Evolutionary conservation across 2,113 vertebrate genomes (phyloP), one percentile per base, ranked within the genome.

Genomic region (Coryphaenoides rupestris): DNA sequence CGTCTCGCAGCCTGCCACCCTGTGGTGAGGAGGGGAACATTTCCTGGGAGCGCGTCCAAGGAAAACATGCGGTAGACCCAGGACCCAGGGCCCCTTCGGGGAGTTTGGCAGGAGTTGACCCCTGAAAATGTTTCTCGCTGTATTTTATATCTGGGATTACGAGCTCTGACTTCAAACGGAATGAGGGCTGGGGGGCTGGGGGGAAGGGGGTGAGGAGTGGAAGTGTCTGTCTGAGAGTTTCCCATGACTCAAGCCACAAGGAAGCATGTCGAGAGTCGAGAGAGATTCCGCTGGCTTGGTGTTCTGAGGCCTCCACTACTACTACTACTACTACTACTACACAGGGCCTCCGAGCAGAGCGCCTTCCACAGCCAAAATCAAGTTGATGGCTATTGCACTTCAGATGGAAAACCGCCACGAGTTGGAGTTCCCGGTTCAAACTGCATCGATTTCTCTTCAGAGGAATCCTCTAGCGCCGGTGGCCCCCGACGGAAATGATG

Each of bases 1-100:
- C 66, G 56, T 62, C 71, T 81, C 82, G 79, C 79, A 83, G 68
- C 80, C 76, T 74, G 86, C 55, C 53, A 69, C 76, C 65, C 70
- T 71, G 65, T 81, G 77, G 73, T 72, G 5, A 54, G 4, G 69
- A 58, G 69, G 73, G n/a, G 73, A 78, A 80, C 53, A 61, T 81
- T 86, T 85, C 79, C 80, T 82, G 81, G 84, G 84, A 56, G 15
- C 40, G 64, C 78, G 76, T 81, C 83, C 80, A 87, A 74, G 60
- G 66, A 83, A 87, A 83, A 80, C 81, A 81, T 69, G 68, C 46
- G 57, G 76, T 54, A 63, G 33, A 75, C 79, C 72, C 69, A 68
- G 68, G 78, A 77, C 77, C 69, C 47, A 17, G 54, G 2, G 5
- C 19, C 52, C n/a, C 70, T 54, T 70, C 24, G 65, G 21, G 72